Conservation (phyloP, 2,888 invertebrate species). For the Pherbina coryleti region DNA sequence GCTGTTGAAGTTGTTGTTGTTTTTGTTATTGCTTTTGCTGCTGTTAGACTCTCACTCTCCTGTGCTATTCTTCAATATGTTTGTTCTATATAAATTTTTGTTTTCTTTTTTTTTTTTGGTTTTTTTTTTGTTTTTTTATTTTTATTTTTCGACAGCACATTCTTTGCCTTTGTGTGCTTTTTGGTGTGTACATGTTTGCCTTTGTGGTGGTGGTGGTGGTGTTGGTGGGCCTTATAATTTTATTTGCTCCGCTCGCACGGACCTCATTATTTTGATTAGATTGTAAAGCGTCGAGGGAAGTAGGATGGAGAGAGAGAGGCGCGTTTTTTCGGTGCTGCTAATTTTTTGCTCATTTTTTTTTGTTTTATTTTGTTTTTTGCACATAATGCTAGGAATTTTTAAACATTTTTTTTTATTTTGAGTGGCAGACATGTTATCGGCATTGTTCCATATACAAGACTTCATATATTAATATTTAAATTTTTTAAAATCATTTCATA, state of each 20-base stretch:
- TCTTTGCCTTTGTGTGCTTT: not conserved
- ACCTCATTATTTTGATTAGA: slow-evolving; percentile 15
- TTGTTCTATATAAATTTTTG: slow-evolving; percentile 11
- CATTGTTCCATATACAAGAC: too few species aligned
- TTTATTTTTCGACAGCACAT: not conserved
- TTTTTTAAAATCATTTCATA: too few species aligned
- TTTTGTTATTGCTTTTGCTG: not conserved
- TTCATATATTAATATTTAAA: too few species aligned
- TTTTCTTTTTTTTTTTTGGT: not conserved
- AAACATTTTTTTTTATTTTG: not conserved
- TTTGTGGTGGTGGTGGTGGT: not conserved
- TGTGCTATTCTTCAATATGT: not conserved
- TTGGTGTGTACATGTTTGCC: not conserved
- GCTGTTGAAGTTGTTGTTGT: slow-evolving; percentile 43
- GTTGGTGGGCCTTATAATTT: not conserved
- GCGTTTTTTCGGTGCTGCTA: not conserved
- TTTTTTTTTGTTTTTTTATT: not conserved
- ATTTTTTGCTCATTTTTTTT: not conserved
- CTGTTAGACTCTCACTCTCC: not conserved
- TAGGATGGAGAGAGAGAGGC: not conserved
- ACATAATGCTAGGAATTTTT: not conserved
- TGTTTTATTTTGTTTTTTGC: not conserved
- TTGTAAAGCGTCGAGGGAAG: not conserved
- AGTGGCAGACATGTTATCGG: not conserved
- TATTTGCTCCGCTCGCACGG: not conserved